These are phyloP conservation scores for Esox niger DNA, from an alignment of 2,113 vertebrate species.

Conservation along the genomic window DNA sequence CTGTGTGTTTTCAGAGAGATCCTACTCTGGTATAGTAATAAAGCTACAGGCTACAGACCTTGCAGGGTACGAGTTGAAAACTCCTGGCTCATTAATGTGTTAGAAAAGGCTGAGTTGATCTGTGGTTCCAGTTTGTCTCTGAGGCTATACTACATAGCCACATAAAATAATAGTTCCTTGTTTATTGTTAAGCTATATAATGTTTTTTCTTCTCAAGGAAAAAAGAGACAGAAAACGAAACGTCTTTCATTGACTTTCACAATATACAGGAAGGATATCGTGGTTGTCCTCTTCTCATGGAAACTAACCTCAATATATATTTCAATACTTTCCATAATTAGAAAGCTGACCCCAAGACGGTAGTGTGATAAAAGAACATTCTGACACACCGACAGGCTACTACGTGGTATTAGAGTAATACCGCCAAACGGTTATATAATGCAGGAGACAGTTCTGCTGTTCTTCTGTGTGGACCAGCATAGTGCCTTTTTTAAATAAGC, in stretches of 20 bases:
- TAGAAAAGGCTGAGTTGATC: too few relatives aligned
- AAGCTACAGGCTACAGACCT: too few relatives aligned
- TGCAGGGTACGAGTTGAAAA: too few relatives aligned
- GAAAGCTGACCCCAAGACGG: neutral
- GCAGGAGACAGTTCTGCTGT: too few relatives aligned
- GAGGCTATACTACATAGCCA: neutral
- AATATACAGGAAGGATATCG: constrained; percentile 76
- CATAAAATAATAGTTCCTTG: neutral
- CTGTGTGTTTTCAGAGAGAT: too few relatives aligned
- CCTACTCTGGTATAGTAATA: too few relatives aligned
- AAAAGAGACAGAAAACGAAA: neutral
- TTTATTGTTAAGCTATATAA: neutral
- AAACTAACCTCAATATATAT: constrained; percentile 69
- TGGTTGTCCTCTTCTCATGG: constrained; percentile 72
- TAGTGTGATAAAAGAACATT: neutral
- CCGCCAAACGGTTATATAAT: too few relatives aligned
- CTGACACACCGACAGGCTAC: neutral
- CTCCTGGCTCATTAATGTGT: too few relatives aligned
- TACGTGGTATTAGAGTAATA: too few relatives aligned
- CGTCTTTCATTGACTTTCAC: constrained; percentile 35
- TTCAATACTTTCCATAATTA: constrained; percentile 70
- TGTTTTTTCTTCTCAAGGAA: neutral
- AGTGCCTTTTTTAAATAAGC: too few relatives aligned
- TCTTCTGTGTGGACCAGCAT: too few relatives aligned
- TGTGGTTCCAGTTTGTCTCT: too few relatives aligned